Evolutionary conservation across 2,113 vertebrate species (phyloP).

Genomic region (Phrynosoma platyrhinos): DNA sequence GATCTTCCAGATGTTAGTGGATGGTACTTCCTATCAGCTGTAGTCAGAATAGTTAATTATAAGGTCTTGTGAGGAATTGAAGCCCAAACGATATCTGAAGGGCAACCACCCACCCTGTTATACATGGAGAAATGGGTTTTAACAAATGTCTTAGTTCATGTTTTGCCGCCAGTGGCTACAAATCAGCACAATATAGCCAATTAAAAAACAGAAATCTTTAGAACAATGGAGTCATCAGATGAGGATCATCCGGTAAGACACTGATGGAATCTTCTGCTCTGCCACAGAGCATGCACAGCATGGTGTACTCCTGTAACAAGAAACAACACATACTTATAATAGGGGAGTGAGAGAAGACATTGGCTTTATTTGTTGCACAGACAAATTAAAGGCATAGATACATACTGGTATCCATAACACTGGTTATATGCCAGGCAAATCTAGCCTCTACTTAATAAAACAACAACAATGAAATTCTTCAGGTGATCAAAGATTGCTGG

Average conservation of each 20-base stretch:
- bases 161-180: fast-evolving
- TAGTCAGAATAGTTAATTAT: too few relatives aligned
- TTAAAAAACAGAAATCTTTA: conserved; percentile 66
- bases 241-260: conserved; percentile 92
- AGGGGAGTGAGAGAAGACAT: background rate
- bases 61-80: too few relatives aligned
- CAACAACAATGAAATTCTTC: background rate
- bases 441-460: background rate
- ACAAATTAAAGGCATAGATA: background rate
- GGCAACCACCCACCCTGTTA: background rate
- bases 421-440: background rate
- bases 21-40: too few relatives aligned
- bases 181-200: conserved; percentile 11
- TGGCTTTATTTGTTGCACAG: background rate
- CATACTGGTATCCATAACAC: background rate
- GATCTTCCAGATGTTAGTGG: too few relatives aligned
- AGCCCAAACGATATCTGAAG: background rate
- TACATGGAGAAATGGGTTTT: background rate
- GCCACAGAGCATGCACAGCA: conserved; percentile 96
- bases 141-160: background rate
- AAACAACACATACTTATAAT: conserved; percentile 29
- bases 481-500: background rate
- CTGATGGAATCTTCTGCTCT: conserved; percentile 95
- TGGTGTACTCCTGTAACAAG: conserved; percentile 91
- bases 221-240: conserved; percentile 91